Evolutionary conservation across 2,113 vertebrate species (phyloP), one percentile per base, ranked within the genome.

Genomic region (Actenoides lindsayi): DNA sequence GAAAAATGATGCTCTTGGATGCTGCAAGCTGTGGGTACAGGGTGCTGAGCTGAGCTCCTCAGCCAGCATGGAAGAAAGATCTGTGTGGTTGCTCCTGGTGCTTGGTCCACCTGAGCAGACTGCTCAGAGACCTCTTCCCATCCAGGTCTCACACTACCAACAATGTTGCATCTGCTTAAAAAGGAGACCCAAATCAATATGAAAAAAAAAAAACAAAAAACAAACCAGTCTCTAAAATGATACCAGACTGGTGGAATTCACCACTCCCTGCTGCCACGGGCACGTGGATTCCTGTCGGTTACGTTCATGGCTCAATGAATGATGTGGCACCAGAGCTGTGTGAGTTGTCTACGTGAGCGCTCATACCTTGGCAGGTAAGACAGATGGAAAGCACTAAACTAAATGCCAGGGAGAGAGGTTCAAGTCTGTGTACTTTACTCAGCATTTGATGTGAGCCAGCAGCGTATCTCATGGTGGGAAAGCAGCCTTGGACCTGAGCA

Each of bases 231-330:
- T 56, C 39, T 13, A 11, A 23, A 70, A 37, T 64, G 9, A 46
- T 2, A 69, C 8, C 54, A 57, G 33, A 41, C 3, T 30, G 39
- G n/a, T 11, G 30, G 13, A 74, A 80, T 35, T 64, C 56, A 35
- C 17, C 56, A 7, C 23, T 53, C 16, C 33, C 31, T 19, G 31
- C 30, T 48, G 62, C 56, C 67, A 64, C 0, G 6, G 59, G n/a
- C 73, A 35, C 0, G 0, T n/a, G 31, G 19, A 30, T 56, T 44
- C 59, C 65, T 19, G 16, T 35, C 31, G 24, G 62, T 33, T 16
- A 56, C 3, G 0, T 51, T 53, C 56, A 21, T 0, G 2, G 37
- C 51, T 42, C 10, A 1, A 17, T 28, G 59, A 71, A 25, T 15
- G 39, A 42, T 11, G 21, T 3, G 64, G 17, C 50, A 19, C 6